Base-by-base conservation (phyloP, 2,888 invertebrate genomes). In the Polydrusus tereticollis region DNA sequence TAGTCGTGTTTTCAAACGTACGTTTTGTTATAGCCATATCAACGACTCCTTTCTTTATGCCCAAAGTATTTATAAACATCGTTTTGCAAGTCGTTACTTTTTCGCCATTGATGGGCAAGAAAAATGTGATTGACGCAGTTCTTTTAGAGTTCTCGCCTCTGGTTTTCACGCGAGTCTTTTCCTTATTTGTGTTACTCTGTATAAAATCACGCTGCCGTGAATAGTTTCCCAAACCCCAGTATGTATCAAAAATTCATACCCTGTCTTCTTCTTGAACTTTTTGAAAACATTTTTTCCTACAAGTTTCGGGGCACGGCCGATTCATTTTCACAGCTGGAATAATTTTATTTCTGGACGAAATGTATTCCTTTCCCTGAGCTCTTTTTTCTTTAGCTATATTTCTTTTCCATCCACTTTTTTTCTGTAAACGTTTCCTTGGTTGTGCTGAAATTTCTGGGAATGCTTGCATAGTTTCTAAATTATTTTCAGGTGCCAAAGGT, bases 51-150 rank as follows among this genome's bases (percentile, higher is more conserved):
- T 72, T 74, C 23, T 36, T 36, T 8, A 74, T 62, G 21, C 57
- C 74, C 16, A 76, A 43, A 5, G 73, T 75, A 60, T 66, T 76
- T n/a, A 75, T 41, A 43, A 75, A 76, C 69, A 73, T 75, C 0
- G 69, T 62, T 45, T 76, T 70, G 23, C 74, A 76, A 16, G 71
- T 73, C 26, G 47, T 43, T 38, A 23, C 47, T 58, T 10, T 70
- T 26, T 58, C 38, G 12, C 45, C 55, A 14, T 50, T 36, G 14
- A 47, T 67, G 0, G 69, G 73, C 5, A 65, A 16, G 26, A 38
- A 65, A 16, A 18, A 55, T 1, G 1, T 50, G 18, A 50, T 63
- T 60, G 57, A 6, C 29, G 2, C 8, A 6, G 6, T 1, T 36
- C 58, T 58, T 45, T n/a, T 26, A 43, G 43, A 43, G 16, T 4